Percentiles rank a stretch among this genome's conserved stretches.
These are phyloP conservation scores for Brachionus sp. DNA, from an alignment of 1,140 invertebrate species.

Conservation along the genomic window DNA sequence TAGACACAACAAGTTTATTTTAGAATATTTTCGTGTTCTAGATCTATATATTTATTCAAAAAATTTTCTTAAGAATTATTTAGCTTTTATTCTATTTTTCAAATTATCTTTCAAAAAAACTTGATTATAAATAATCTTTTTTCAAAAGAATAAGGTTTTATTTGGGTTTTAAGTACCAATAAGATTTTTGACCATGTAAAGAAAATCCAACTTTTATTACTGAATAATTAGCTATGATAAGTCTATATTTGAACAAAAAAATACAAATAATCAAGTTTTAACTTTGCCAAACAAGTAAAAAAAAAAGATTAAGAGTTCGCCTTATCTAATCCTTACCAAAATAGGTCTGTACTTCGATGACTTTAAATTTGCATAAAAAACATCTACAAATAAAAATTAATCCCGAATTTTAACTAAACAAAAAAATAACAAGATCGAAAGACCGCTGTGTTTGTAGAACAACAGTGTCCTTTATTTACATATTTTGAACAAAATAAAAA, in stretches of 20 bases:
- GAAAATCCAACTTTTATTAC: not conserved
- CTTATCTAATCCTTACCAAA: constrained; percentile 26
- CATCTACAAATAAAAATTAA: not conserved
- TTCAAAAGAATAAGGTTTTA: not conserved
- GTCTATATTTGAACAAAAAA: not conserved
- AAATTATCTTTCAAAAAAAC: not conserved
- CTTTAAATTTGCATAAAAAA: not conserved
- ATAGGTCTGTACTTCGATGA: not conserved
- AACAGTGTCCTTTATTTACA: not conserved
- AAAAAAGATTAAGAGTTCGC: not conserved
- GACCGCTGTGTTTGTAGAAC: not conserved
- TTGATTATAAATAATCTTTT: not conserved
- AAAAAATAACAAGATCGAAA: not conserved
- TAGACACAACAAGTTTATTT: too few species aligned
- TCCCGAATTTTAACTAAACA: not conserved
- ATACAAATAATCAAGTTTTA: not conserved
- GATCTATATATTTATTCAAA: too few species aligned
- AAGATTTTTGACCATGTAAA: not conserved
- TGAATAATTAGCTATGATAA: not conserved
- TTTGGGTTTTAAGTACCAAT: not conserved
- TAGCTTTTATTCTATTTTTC: too few species aligned
- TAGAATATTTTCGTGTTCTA: too few species aligned
- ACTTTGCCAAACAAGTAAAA: not conserved
- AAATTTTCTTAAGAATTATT: too few species aligned
- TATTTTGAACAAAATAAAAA: not conserved